Conservation (phyloP, 1,140 invertebrate species). For the Drosophila suzukii region DNA sequence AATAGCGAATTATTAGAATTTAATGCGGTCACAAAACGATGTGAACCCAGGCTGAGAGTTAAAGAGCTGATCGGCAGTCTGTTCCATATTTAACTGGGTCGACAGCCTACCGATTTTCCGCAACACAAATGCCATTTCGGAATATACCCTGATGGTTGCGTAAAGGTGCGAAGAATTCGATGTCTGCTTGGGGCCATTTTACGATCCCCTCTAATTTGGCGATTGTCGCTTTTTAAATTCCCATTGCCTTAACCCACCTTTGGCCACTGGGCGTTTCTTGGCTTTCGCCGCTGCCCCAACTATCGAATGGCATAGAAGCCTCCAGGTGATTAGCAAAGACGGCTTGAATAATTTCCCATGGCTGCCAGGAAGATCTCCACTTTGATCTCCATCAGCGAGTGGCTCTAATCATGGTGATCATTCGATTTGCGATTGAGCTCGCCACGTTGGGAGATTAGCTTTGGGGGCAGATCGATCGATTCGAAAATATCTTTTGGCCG, state of each 20-base stretch:
- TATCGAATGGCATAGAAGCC: conserved; percentile 37
- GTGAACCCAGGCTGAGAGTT: conserved; percentile 25
- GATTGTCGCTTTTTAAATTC: conserved; percentile 43
- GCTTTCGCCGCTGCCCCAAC: conserved; percentile 40
- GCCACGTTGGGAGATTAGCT: conserved; percentile 41
- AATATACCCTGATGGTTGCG: conserved; percentile 18
- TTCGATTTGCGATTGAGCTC: conserved; percentile 24
- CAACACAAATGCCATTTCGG: conserved; percentile 1
- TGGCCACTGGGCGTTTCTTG: conserved; percentile 43
- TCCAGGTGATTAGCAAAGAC: conserved; percentile 40
- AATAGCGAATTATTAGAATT: conserved; percentile 83
- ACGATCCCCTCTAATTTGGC: conserved; percentile 11
- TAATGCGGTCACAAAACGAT: conserved; percentile 60
- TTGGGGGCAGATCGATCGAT: conserved; percentile 16
- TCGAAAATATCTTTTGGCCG: conserved; percentile 2
- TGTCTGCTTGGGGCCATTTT: conserved; percentile 25
- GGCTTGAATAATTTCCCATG: conserved; percentile 49
- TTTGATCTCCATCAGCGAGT: conserved; percentile 7
- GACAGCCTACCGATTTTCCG: conserved; percentile 8
- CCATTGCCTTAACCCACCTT: conserved; percentile 26
- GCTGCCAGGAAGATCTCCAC: conserved; percentile 21
- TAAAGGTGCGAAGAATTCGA: conserved; percentile 58
- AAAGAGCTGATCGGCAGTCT: conserved; percentile 8
- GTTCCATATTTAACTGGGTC: conserved; percentile 47
- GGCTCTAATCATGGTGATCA: conserved; percentile 57